Evolutionary conservation across 2,888 invertebrate species (phyloP).

Genomic region (Charanyca ferruginea): DNA sequence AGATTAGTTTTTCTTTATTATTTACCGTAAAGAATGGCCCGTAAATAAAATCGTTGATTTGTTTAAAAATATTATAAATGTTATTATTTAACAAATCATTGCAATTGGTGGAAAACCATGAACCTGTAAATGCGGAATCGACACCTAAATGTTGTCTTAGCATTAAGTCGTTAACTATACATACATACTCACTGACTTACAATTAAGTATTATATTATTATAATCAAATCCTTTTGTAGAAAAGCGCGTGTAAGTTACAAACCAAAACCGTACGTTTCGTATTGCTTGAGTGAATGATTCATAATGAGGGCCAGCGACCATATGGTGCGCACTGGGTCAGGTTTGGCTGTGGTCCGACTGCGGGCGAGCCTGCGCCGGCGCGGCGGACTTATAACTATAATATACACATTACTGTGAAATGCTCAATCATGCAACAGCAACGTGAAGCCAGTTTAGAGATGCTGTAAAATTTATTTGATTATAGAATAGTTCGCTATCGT

Average conservation of each 20-base stretch:
- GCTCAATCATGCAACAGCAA: neutral
- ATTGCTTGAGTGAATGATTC: constrained; percentile 47
- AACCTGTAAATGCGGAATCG: neutral
- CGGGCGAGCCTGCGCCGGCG: constrained; percentile 21
- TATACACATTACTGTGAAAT: constrained; percentile 6
- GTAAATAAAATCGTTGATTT: too few species aligned
- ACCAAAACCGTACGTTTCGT: constrained; percentile 26
- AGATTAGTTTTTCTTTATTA: too few species aligned
- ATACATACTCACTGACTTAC: neutral
- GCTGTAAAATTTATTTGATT: neutral
- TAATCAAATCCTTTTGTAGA: constrained; percentile 7
- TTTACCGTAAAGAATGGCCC: too few species aligned
- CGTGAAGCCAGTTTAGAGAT: neutral
- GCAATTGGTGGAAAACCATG: too few species aligned
- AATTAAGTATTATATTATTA: neutral
- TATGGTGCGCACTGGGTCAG: constrained; percentile 73
- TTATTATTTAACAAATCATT: too few species aligned
- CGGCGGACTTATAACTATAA: too few species aligned
- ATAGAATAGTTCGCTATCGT: neutral
- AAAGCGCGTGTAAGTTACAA: constrained; percentile 17
- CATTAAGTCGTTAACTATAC: neutral
- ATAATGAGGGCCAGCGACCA: constrained; percentile 76
- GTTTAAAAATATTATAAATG: too few species aligned
- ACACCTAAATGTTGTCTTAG: neutral
- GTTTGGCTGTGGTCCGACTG: constrained; percentile 39